A percentile compares a stretch with the other conserved stretches of the same genome.
phyloP scores from a whole-genome alignment of 2,113 vertebrate genomes.

The Amia ocellicauda region DNA sequence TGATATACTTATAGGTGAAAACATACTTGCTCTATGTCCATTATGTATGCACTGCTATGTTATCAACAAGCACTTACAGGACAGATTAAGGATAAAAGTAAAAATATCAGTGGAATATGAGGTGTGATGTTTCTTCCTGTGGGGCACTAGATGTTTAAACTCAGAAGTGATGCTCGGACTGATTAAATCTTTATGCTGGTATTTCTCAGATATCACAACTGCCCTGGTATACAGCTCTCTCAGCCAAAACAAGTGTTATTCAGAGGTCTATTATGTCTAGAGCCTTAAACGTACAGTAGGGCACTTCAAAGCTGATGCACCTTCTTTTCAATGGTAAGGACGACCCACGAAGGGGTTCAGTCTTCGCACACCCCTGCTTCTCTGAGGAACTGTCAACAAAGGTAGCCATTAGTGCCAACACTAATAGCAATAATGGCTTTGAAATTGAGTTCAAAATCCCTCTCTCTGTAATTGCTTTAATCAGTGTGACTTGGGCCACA shows the following conservation, averaged over 20 bases:
- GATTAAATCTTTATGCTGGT: slow-evolving; percentile 58
- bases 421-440: slow-evolving; percentile 58
- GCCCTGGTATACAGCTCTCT: slow-evolving; percentile 29
- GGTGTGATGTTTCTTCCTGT: slow-evolving; percentile 41
- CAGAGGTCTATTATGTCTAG: slow-evolving; percentile 28
- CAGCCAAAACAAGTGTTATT: slow-evolving; percentile 46
- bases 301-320: background rate
- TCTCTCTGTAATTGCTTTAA: background rate
- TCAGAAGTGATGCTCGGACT: slow-evolving; percentile 27
- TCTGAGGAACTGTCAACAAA: slow-evolving; percentile 43
- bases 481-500: background rate
- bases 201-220: slow-evolving; percentile 37
- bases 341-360: slow-evolving; percentile 38
- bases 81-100: slow-evolving; percentile 26
- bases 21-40: background rate
- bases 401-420: slow-evolving; percentile 62
- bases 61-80: slow-evolving; percentile 18
- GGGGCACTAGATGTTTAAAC: slow-evolving; percentile 29
- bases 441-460: slow-evolving; percentile 23
- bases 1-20: too few species aligned
- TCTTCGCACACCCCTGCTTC: slow-evolving; percentile 39
- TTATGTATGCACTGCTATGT: slow-evolving; percentile 16
- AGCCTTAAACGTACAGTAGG: slow-evolving; percentile 9
- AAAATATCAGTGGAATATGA: slow-evolving; percentile 37
- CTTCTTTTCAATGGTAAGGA: slow-evolving; percentile 9